Evolutionary conservation across 1,140 invertebrate species (phyloP).

Genomic region (Drosophila arawakana): DNA sequence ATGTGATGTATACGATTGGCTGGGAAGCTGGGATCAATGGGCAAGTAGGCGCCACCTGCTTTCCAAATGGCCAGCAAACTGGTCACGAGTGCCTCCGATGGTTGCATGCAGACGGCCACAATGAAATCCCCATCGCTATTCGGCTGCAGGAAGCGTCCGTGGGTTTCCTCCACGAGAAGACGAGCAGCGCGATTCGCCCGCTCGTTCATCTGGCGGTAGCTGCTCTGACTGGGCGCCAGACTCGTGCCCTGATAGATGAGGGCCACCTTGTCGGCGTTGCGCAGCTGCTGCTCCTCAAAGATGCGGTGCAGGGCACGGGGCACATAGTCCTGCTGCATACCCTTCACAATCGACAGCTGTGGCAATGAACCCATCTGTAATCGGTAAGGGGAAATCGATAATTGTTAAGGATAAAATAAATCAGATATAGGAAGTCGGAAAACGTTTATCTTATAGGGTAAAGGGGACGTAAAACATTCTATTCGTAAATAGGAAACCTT

Average conservation of each 20-base stretch:
- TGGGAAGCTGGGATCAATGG: conserved; percentile 91
- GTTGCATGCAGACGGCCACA: conserved; percentile 91
- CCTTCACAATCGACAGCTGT: conserved; percentile 87
- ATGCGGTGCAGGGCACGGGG: conserved; percentile 86
- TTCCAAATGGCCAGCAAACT: conserved; percentile 91
- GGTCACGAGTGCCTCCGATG: conserved; percentile 89
- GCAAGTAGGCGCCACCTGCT: conserved; percentile 92
- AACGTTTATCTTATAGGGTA: not conserved
- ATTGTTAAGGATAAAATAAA: not conserved
- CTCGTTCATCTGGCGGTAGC: conserved; percentile 87
- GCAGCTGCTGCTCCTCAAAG: conserved; percentile 84
- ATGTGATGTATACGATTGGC: conserved; percentile 91
- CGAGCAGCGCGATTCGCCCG: conserved; percentile 87
- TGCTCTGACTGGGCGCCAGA: conserved; percentile 81
- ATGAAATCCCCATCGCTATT: conserved; percentile 89
- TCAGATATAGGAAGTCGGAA: not conserved
- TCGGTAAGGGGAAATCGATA: no score
- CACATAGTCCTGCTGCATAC: conserved; percentile 84
- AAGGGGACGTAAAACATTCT: no score
- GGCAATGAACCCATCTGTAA: conserved; percentile 88
- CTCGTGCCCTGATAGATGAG: conserved; percentile 85
- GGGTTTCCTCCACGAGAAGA: conserved; percentile 85
- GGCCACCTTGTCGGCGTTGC: conserved; percentile 85
- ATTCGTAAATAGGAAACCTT: no score
- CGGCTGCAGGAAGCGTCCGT: conserved; percentile 71